Percentiles rank a stretch among this genome's conserved stretches.
phyloP scores from a whole-genome alignment of 2,113 vertebrate species.

The Sinocyclocheilus grahami region DNA sequence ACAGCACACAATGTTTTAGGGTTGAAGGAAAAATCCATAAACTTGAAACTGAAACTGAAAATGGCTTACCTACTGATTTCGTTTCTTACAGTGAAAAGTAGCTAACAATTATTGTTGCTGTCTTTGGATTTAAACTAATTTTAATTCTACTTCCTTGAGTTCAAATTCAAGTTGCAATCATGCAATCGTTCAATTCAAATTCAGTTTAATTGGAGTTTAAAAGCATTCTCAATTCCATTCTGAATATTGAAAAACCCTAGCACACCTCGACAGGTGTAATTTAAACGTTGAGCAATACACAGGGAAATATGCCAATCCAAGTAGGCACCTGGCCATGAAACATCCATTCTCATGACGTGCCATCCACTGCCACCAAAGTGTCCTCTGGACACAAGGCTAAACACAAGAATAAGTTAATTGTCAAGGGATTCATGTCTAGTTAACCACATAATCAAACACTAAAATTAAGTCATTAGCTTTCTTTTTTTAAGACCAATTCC shows the following conservation, averaged over 20 bases:
- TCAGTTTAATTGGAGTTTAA: background rate
- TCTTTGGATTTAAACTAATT: too few relatives aligned
- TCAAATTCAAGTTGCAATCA: too few relatives aligned
- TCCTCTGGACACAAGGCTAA: slow-evolving; percentile 8
- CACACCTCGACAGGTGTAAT: slow-evolving; percentile 21
- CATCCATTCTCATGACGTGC: background rate
- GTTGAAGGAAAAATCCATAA: too few relatives aligned
- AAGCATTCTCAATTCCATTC: background rate
- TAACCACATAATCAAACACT: slow-evolving; percentile 24
- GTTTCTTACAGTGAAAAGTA: too few relatives aligned
- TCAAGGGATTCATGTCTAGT: slow-evolving; percentile 6
- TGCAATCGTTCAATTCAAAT: background rate
- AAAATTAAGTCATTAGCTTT: background rate
- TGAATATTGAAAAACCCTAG: background rate
- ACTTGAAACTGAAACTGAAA: too few relatives aligned
- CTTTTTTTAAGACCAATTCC: background rate
- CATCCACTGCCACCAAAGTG: background rate
- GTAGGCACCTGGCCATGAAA: slow-evolving; percentile 18
- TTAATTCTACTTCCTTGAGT: too few relatives aligned
- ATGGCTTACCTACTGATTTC: too few relatives aligned
- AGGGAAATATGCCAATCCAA: slow-evolving; percentile 29
- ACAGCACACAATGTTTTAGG: too few relatives aligned
- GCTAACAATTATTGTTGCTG: too few relatives aligned
- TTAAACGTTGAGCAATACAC: slow-evolving; percentile 14
- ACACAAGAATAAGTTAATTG: slow-evolving; percentile 8